Evolutionary conservation across 1,140 invertebrate species (phyloP).

Genomic region (Danaus melanippus): DNA sequence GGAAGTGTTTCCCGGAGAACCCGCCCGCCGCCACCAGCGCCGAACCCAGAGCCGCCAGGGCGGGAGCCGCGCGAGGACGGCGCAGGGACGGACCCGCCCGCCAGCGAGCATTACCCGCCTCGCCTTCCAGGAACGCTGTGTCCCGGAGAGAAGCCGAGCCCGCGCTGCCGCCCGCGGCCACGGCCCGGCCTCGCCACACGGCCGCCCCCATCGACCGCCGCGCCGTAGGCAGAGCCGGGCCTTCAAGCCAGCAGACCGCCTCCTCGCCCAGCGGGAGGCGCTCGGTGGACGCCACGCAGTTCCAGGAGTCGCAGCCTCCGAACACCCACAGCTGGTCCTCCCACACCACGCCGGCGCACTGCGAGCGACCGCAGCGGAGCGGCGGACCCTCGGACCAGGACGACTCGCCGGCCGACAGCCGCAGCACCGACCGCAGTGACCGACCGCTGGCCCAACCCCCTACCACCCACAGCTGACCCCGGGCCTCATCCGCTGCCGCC

Average conservation of each 20-base stretch:
- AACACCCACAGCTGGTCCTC: constrained; percentile 81
- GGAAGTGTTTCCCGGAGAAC: constrained; percentile 74
- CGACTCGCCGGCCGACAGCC: constrained; percentile 78
- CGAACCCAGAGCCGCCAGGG: constrained; percentile 77
- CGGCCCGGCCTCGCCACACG: constrained; percentile 74
- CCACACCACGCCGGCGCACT: constrained; percentile 81
- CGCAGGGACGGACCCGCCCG: constrained; percentile 76
- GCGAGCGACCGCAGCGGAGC: constrained; percentile 78
- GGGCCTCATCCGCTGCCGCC: constrained; percentile 77
- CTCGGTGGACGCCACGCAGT: constrained; percentile 75
- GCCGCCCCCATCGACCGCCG: constrained; percentile 79
- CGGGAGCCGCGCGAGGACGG: constrained; percentile 70
- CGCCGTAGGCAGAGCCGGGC: constrained; percentile 74
- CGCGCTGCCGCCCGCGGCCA: constrained; percentile 34
- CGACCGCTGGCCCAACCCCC: constrained; percentile 84
- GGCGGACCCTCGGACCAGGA: constrained; percentile 80
- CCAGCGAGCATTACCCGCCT: constrained; percentile 20
- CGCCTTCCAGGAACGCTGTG: constrained; percentile 18
- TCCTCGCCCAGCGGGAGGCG: constrained; percentile 28
- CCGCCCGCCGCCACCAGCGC: constrained; percentile 84
- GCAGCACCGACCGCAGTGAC: constrained; percentile 86
- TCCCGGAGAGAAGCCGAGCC: constrained; percentile 16
- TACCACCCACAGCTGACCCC: constrained; percentile 75
- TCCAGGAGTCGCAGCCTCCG: constrained; percentile 88
- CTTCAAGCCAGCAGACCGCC: constrained; percentile 25